Conservation (phyloP, 2,797 vertebrate genomes). For the Diglossa cyanea region DNA sequence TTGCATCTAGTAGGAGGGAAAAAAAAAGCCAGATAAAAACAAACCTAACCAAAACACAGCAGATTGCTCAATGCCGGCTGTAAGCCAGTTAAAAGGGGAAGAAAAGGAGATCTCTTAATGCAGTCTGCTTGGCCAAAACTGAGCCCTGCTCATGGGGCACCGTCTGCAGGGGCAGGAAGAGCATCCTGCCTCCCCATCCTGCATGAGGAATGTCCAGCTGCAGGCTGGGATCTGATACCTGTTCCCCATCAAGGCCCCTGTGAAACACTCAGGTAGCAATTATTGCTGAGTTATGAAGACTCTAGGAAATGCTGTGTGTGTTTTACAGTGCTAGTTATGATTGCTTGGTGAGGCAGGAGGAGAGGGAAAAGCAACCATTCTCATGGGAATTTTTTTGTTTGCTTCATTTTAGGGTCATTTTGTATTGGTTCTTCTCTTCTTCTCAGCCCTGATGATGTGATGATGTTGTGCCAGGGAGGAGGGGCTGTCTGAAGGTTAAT, state of each 20-base stretch:
- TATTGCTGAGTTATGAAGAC: not conserved
- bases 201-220: not conserved
- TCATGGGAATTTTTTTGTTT: not conserved
- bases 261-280: not conserved
- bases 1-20: not conserved
- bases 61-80: not conserved
- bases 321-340: not conserved
- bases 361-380: not conserved
- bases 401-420: not conserved
- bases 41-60: not conserved
- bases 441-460: fast-evolving
- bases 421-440: not conserved
- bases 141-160: fast-evolving
- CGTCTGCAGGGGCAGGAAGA: not conserved
- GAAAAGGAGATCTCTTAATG: not conserved
- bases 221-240: fast-evolving
- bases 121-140: not conserved
- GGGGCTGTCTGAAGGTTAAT: not conserved
- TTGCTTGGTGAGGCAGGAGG: not conserved
- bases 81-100: not conserved
- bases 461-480: not conserved
- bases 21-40: not conserved
- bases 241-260: fast-evolving
- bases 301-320: not conserved
- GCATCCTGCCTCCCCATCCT: fast-evolving